Base-by-base conservation (phyloP, 2,797 vertebrate genomes). In the Danionella dracula region DNA sequence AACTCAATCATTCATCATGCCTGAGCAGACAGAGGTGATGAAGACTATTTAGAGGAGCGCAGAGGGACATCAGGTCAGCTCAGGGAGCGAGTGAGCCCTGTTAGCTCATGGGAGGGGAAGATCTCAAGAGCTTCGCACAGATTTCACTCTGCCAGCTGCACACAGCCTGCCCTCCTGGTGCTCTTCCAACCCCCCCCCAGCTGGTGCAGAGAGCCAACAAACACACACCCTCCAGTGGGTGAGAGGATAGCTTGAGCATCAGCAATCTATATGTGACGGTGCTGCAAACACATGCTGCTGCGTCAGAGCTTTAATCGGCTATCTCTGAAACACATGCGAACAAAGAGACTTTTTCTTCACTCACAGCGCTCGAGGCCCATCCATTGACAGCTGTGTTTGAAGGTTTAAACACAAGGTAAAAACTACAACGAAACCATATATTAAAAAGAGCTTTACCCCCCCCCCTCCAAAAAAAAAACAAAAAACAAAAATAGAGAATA, bases 131-230 rank as follows among this genome's bases (percentile, higher is more conserved):
- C 80, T 73, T 75, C 74, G 71, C 65, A 71, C 78, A 83, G 78
- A 84, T 81, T 82, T 85, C 76, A 83, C 75, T 76, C 77, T 78
- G 85, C 84, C 89, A 88, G 87, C 83, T 89, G 85, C 84, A 87
- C 82, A 85, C 82, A 84, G 84, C 81, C 75, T 78, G 74, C 67
- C 80, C 80, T 83, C 83, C 83, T 85, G 85, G 83, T 87, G 78
- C 78, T 66, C 62, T 70, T 75, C 72, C 76, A 78, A 68, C 51
- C 64, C 66, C 51, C 64, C 66, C 75, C 79, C 84, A 85, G 81
- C 86, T 86, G 84, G 82, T 87, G 67, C 67, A 84, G 59, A 50
- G 72, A 76, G 60, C 32, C 32, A 35, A 9, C 32, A 35, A 6
- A 35, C 32, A 35, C 32, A 35, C 32, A 10, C 32, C 3, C 48